phyloP scores from a whole-genome alignment of 2,113 vertebrate genomes.

The Cervus canadensis region DNA sequence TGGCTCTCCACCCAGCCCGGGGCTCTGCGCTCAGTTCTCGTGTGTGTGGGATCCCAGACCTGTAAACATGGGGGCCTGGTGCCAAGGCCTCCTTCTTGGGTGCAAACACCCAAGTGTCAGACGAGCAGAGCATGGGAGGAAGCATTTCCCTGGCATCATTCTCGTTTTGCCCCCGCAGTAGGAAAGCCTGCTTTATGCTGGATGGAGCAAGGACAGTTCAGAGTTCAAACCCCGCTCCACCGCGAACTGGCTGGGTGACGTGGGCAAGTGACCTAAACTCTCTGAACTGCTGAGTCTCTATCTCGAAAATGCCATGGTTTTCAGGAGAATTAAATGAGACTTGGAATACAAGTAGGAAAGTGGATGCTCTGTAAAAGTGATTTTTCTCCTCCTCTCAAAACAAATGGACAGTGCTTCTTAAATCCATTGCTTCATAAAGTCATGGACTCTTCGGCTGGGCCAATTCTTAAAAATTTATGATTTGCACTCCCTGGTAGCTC shows the following conservation, averaged over 20 bases:
- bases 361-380: neutral
- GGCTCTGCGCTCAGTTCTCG: neutral
- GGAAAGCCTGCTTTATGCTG: neutral
- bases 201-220: neutral
- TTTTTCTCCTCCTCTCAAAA: neutral
- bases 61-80: conserved; percentile 30
- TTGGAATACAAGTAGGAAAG: neutral
- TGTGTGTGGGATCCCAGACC: conserved; percentile 51
- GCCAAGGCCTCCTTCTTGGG: conserved; percentile 20
- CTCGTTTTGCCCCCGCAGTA: neutral
- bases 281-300: neutral
- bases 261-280: neutral
- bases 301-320: neutral
- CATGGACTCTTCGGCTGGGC: neutral
- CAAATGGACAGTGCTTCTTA: neutral
- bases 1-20: neutral
- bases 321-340: neutral
- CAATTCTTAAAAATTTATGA: neutral
- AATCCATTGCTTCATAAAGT: conserved; percentile 1
- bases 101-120: conserved; percentile 9
- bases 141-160: neutral
- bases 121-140: neutral
- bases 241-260: neutral
- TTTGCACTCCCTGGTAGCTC: neutral
- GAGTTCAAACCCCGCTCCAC: neutral